Percentiles rank a stretch among this genome's conserved stretches.
These are phyloP conservation scores for Achatina immaculata DNA, from an alignment of 1,140 invertebrate species.

Conservation along the genomic window DNA sequence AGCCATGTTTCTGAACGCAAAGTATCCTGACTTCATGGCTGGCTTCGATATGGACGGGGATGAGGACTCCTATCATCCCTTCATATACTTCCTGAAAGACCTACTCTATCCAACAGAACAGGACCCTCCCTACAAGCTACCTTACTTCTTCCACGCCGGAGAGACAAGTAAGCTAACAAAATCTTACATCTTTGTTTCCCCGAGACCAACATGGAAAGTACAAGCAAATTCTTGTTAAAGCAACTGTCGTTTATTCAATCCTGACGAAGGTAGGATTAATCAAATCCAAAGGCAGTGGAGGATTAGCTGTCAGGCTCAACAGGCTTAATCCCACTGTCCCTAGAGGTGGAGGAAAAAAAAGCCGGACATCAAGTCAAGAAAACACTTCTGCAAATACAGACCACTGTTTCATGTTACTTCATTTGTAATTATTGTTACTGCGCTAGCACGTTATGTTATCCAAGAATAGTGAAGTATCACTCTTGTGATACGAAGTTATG, in stretches of 20 bases:
- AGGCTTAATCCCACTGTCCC: no score
- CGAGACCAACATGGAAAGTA: no score
- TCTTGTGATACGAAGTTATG: no score
- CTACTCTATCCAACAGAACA: not conserved
- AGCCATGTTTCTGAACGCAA: not conserved
- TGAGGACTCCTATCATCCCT: not conserved
- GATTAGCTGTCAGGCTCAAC: not conserved
- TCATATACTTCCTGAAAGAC: conserved; percentile 14
- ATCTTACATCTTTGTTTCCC: not conserved
- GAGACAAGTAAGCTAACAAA: conserved; percentile 27
- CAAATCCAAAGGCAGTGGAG: not conserved
- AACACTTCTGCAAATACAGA: no score
- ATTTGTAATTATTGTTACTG: no score
- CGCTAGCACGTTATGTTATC: no score
- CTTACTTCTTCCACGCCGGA: conserved; percentile 38
- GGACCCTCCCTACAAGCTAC: not conserved
- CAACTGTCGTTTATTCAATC: not conserved
- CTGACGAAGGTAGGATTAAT: no score
- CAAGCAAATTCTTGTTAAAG: no score
- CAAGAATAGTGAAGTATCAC: no score
- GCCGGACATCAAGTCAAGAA: no score
- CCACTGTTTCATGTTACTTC: no score
- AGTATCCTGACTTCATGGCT: conserved; percentile 22
- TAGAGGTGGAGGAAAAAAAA: no score
- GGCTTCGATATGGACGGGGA: conserved; percentile 33